Evolutionary conservation across 1,140 invertebrate species (phyloP), one percentile per base, ranked within the genome.

Genomic region (Apis cerana): DNA sequence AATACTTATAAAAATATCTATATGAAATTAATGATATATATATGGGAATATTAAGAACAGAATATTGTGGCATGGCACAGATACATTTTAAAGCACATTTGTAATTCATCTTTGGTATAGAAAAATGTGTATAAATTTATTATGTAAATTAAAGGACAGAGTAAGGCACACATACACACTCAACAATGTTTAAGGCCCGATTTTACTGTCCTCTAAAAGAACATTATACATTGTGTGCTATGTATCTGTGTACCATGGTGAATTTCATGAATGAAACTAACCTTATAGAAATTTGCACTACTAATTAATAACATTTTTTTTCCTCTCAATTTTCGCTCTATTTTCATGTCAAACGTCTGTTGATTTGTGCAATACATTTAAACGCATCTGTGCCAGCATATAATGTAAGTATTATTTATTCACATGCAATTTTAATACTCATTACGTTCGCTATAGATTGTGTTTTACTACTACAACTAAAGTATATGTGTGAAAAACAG

Each of bases 381-480:
- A 92, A 92, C 91, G 91, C 90, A 92, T 92, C 91, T 92, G 91
- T 92, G 91, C 91, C 91, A 92, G 91, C 91, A 90, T 92, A 89
- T 87, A 84, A 83, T 87, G 83, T 88, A 82, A 90, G 77, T 88
- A 85, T 82, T 70, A 72, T 81, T 88, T 84, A 71, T 89, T 54
- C 56, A 85, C 88, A 86, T 88, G 86, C 87, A 85, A 33, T 80
- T 85, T 83, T 48, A 65, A 85, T 88, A 88, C 86, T 86, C 77
- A 88, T 76, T 84, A 85, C 80, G 59, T 52, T 80, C 67, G 33
- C 50, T 88, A 85, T 74, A 76, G 71, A 59, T 76, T 19, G 64
- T 56, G 50, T 71, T 79, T 75, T 71, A 82, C 68, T 82, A 88
- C 75, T 12, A 76, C 81, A 85, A 82, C 71, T 59, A 80, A 87